Evolutionary conservation across 2,888 invertebrate species (phyloP).

Genomic region (Brenthis hecate): DNA sequence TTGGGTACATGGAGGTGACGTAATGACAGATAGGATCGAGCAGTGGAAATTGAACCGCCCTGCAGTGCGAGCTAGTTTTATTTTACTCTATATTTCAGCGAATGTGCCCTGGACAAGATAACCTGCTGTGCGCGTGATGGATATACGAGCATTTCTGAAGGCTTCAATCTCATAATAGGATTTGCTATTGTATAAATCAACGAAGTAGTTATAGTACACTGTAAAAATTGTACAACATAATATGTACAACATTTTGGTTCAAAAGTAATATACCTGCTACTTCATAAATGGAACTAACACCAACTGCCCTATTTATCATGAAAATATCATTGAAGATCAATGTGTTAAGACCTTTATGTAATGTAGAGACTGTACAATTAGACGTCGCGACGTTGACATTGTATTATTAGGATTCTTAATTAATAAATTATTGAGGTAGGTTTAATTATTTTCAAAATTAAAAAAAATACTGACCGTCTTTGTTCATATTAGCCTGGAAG

Average conservation of each 20-base stretch:
- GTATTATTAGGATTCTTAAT: not conserved
- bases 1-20: constrained; percentile 54
- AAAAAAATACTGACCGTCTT: constrained; percentile 90
- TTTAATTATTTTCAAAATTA: too few relatives aligned
- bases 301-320: too few relatives aligned
- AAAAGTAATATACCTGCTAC: too few relatives aligned
- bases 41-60: constrained; percentile 59
- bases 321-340: too few relatives aligned
- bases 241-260: too few relatives aligned
- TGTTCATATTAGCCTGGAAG: constrained; percentile 98
- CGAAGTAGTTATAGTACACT: constrained; percentile 6
- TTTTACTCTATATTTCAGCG: constrained; percentile 68
- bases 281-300: too few relatives aligned
- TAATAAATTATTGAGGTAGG: not conserved
- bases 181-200: constrained; percentile 34
- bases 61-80: constrained; percentile 52
- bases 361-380: too few relatives aligned
- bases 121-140: constrained; percentile 71
- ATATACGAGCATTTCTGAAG: constrained; percentile 38
- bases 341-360: too few relatives aligned
- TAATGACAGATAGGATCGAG: constrained; percentile 66
- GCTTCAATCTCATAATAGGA: constrained; percentile 31
- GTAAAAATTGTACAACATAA: not conserved
- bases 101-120: constrained; percentile 57
- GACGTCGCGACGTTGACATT: not conserved